A percentile compares a stretch with the other conserved stretches of the same genome.
phyloP scores from a whole-genome alignment of 2,888 invertebrate genomes.

The Chironomus tentans region DNA sequence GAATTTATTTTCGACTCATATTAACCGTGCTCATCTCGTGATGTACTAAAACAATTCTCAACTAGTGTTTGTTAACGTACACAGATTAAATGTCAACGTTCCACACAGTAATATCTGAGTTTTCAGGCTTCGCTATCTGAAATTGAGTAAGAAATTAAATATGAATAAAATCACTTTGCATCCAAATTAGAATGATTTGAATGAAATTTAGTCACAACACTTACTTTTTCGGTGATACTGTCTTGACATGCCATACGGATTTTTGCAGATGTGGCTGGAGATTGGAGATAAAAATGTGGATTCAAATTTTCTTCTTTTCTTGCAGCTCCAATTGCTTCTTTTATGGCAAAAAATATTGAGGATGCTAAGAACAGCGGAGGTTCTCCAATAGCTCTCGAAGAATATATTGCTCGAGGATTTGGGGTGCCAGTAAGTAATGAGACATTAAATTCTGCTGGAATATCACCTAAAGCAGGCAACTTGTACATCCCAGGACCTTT shows the following conservation, averaged over 20 bases:
- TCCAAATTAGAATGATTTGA: not conserved
- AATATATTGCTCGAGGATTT: slow-evolving; percentile 86
- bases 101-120: no score
- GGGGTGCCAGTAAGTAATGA: slow-evolving; percentile 81
- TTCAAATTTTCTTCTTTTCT: slow-evolving; percentile 58
- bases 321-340: slow-evolving; percentile 73
- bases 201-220: not conserved
- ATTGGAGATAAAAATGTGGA: slow-evolving; percentile 55
- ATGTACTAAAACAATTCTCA: no score
- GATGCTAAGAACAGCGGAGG: slow-evolving; percentile 86
- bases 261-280: slow-evolving; percentile 81
- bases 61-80: no score
- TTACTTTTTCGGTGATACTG: slow-evolving; percentile 65
- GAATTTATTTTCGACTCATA: no score
- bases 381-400: slow-evolving; percentile 95
- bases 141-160: no score
- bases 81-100: no score
- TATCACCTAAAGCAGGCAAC: slow-evolving; percentile 85
- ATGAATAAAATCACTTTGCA: no score
- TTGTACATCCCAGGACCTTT: slow-evolving; percentile 91
- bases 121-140: not conserved
- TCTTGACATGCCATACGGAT: slow-evolving; percentile 88
- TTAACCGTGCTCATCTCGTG: no score
- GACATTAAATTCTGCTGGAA: slow-evolving; percentile 87
- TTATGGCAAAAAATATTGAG: slow-evolving; percentile 84